Base-by-base conservation (phyloP, 2,888 invertebrate genomes). In the Biston stratarius region DNA sequence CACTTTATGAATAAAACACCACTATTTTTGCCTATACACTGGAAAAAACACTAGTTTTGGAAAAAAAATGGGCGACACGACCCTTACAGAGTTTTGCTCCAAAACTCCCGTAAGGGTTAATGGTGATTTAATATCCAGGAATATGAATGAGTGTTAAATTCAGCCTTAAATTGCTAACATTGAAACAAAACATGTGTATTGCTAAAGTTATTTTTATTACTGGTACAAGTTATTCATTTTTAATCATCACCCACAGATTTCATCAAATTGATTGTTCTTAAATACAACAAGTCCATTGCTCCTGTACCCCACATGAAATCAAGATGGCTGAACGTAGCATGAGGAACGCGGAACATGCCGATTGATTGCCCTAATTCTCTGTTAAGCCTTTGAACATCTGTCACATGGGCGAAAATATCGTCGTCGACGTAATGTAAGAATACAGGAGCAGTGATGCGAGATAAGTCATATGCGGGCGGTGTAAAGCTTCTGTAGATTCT, bases 231-330 rank as follows among this genome's bases (percentile, higher is more conserved):
- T 57, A 15, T 36, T 53, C 6, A 15, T 42, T 10, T 48, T 76
- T 55, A 77, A 34, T 74, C 66, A 67, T 74, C 71, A 34, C 77
- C 80, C n/a, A 72, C 71, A 34, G 77, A 60, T 67, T 66, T 89
- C 92, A 96, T 94, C 15, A 95, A 78, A 56, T 85, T 83, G 40
- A 95, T 79, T 51, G 95, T 78, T 59, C 90, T 89, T 62, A 95
- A 90, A 78, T 95, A 96, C 1, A 96, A 81, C 66, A 96, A 78
- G 2, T 85, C 84, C 63, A 90, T 92, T 0, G 94, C 94, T 82
- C 95, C 92, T 6, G 91, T 93, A 10, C 95, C 96, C 95, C 96
- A 96, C 77, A 96, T 94, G 79, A 96, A 96, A 79, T 96, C 96
- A 70, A 96, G 85, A 83, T 96, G 96, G 81, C 95, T 96, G 78